phyloP scores from a whole-genome alignment of 2,888 invertebrate genomes.

The Stegana nigrithorax region DNA sequence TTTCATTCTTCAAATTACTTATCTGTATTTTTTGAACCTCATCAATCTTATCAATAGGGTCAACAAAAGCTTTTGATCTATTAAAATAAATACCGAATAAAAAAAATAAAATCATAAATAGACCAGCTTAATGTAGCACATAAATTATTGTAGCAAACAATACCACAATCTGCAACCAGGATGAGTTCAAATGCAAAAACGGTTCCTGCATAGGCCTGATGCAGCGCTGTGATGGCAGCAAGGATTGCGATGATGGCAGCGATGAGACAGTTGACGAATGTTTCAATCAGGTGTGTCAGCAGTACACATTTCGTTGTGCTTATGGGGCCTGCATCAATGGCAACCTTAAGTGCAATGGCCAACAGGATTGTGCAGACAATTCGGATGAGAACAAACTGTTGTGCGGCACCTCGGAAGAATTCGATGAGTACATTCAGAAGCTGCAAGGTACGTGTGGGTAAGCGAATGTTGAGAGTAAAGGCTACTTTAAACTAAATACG shows the following conservation, averaged over 20 bases:
- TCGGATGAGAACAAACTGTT: conserved; percentile 63
- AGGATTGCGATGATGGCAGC: conserved; percentile 45
- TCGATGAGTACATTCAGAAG: conserved; percentile 4
- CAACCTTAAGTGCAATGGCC: conserved; percentile 35
- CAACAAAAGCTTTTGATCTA: not conserved
- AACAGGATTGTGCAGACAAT: conserved; percentile 44
- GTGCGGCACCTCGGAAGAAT: not conserved
- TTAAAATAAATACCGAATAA: not conserved
- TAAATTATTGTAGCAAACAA: no score
- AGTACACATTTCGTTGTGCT: conserved; percentile 63
- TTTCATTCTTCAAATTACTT: no score
- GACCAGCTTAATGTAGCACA: no score
- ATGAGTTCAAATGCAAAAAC: conserved; percentile 34
- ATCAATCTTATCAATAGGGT: no score
- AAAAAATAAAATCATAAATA: no score
- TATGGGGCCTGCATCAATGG: conserved; percentile 51
- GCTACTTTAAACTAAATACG: not conserved
- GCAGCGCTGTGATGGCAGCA: conserved; percentile 42
- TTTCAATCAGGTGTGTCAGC: conserved; percentile 67
- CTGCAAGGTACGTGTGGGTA: conserved; percentile 32
- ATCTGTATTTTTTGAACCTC: no score
- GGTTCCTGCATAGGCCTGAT: conserved; percentile 41
- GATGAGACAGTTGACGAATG: conserved; percentile 52
- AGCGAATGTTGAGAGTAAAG: not conserved
- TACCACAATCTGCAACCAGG: no score